phyloP scores from a whole-genome alignment of 2,888 invertebrate species.

The Harpagoxenus sublaevis region DNA sequence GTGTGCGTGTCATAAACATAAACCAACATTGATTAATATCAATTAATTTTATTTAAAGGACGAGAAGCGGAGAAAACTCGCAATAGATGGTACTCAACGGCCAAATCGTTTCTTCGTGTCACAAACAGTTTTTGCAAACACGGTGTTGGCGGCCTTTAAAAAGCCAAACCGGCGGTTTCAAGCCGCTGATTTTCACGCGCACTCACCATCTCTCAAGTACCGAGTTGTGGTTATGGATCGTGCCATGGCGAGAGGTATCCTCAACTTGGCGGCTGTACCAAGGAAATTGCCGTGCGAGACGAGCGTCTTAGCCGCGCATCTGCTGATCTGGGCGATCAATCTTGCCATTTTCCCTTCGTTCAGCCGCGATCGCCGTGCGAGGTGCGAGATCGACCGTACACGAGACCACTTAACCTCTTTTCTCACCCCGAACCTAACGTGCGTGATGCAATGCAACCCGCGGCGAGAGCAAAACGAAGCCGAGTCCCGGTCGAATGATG shows the following conservation, averaged over 20 bases:
- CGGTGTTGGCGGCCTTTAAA: neutral
- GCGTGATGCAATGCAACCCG: constrained; percentile 20
- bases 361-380: neutral
- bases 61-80: neutral
- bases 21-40: neutral
- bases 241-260: constrained; percentile 9
- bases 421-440: neutral
- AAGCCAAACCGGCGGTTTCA: neutral
- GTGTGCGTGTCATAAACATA: neutral
- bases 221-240: constrained; percentile 67
- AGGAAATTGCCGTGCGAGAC: constrained; percentile 60
- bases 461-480: constrained; percentile 64
- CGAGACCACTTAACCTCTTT: constrained; percentile 57
- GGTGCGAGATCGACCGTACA: neutral
- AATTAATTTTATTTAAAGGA: neutral
- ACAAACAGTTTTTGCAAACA: neutral
- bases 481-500: constrained; percentile 67
- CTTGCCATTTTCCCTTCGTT: constrained; percentile 75
- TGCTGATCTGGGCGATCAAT: constrained; percentile 72
- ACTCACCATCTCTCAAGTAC: constrained; percentile 68
- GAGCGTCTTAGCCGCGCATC: constrained; percentile 67
- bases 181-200: neutral
- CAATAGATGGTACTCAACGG: neutral
- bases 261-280: constrained; percentile 16
- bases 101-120: neutral